Evolutionary conservation across 2,113 vertebrate species (phyloP), one percentile per base, ranked within the genome.

Genomic region (Entelurus aequoreus): DNA sequence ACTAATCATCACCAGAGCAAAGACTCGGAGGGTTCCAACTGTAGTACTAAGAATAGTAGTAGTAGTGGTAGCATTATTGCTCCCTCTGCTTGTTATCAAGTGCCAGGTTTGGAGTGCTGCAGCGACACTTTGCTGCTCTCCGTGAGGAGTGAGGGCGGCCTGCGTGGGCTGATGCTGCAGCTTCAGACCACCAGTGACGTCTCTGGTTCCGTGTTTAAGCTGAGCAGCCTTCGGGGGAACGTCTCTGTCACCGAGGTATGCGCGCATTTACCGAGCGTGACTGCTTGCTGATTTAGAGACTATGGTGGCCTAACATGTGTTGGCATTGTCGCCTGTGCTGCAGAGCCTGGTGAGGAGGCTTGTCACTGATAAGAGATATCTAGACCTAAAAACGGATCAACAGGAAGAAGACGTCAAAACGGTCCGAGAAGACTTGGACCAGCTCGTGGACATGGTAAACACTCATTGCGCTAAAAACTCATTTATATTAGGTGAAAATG

Each of bases 51-150:
- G n/a, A 12, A 10, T 4, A 11, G 6, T 46, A 11, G 1, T 12
- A 46, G 42, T 46, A 46, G 6, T 5, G 37, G 48, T 50, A 9
- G 1, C 10, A 9, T 1, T 13, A 21, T 46, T 65, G 66, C 3
- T 28, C 48, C n/a, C 6, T 19, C 21, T 19, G 0, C 1, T 8
- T 61, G 37, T 65, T 10, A 12, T 63, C 48, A 12, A 21, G 36
- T 36, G 51, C n/a, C 74, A 96, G 94, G 88, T 13, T 93, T 93
- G 0, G 90, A 92, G 63, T 88, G 86, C 83, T 96, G 94, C 73
- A 84, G 89, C 46, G 63, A 87, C 21, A 86, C 81, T 0, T 88
- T 94, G 65, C 74, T 93, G 68, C 75, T 84, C 0, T 90, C 93
- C 72, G 48, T 92, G 82, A 83, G 86, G 50, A 73, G 62, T 16